Conservation (phyloP, 2,888 invertebrate species). For the Coronaproctus castanopsis region DNA sequence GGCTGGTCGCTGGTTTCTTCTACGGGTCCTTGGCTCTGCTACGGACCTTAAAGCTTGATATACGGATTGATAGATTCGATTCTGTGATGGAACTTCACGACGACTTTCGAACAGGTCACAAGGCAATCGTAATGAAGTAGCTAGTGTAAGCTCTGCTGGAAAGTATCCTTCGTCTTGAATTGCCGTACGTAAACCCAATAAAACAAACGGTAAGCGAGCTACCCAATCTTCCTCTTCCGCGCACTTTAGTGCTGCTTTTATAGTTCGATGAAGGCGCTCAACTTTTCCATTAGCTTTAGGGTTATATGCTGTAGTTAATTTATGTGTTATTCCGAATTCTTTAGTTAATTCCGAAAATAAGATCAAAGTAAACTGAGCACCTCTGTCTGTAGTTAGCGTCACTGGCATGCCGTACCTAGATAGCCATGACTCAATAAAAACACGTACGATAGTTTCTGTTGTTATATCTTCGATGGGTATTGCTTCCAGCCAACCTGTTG, state of each 20-base stretch:
- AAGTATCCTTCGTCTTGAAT: background rate
- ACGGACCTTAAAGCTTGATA: too few relatives aligned
- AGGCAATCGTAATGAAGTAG: background rate
- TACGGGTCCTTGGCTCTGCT: too few relatives aligned
- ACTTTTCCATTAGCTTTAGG: constrained; percentile 1
- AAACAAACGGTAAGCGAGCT: background rate
- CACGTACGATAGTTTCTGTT: constrained; percentile 24
- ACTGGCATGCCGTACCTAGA: constrained; percentile 26
- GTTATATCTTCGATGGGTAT: constrained; percentile 25
- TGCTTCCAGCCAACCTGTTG: constrained; percentile 27
- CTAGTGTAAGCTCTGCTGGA: background rate
- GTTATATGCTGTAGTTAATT: background rate
- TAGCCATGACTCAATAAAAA: constrained; percentile 26
- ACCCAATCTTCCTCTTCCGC: background rate
- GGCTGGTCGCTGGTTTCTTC: too few relatives aligned
- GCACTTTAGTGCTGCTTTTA: background rate
- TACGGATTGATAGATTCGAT: too few relatives aligned
- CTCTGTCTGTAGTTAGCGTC: constrained; percentile 24
- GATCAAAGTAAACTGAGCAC: constrained; percentile 20
- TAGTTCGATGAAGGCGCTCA: background rate
- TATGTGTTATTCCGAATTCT: background rate
- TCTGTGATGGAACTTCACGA: too few relatives aligned
- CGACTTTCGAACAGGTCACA: background rate
- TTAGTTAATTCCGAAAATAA: background rate
- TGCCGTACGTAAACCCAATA: background rate